A percentile compares a stretch with the other conserved stretches of the same genome.
phyloP scores from a whole-genome alignment of 2,888 invertebrate species.

The Idaea aversata region DNA sequence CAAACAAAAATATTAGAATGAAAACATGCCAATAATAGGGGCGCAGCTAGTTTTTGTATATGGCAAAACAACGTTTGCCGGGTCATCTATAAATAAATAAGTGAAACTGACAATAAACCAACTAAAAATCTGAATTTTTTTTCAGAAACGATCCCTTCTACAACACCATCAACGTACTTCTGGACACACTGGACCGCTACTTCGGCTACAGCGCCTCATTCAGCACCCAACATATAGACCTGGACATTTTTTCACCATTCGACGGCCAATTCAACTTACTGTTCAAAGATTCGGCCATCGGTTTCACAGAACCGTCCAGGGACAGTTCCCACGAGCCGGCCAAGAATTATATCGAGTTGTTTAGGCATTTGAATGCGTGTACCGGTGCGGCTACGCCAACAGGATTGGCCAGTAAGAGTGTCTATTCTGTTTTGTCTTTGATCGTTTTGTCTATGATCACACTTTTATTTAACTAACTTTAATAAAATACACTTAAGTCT shows the following conservation, averaged over 20 bases:
- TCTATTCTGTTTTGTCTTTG: slow-evolving; percentile 51
- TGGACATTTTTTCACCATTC: slow-evolving; percentile 81
- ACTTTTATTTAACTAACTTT: slow-evolving; percentile 40
- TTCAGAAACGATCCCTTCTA: slow-evolving; percentile 56
- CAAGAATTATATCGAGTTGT: slow-evolving; percentile 79
- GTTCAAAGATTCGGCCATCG: slow-evolving; percentile 82
- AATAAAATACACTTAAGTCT: slow-evolving; percentile 13
- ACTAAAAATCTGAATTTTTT: neutral
- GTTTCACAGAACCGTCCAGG: slow-evolving; percentile 68
- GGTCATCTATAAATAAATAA: too few relatives aligned
- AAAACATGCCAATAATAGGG: too few relatives aligned
- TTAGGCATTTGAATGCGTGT: slow-evolving; percentile 66
- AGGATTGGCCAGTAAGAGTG: slow-evolving; percentile 34
- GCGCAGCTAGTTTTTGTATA: too few relatives aligned
- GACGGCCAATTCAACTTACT: slow-evolving; percentile 75
- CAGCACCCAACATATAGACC: slow-evolving; percentile 58
- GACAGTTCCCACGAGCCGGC: slow-evolving; percentile 60
- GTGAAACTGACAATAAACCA: too few relatives aligned
- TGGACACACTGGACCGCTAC: slow-evolving; percentile 71
- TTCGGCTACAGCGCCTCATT: slow-evolving; percentile 71
- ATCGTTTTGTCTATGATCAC: slow-evolving; percentile 44
- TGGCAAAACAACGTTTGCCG: too few relatives aligned
- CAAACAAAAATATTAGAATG: too few relatives aligned
- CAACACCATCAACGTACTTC: slow-evolving; percentile 55
- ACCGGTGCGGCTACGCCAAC: slow-evolving; percentile 45